A percentile compares a stretch with the other conserved stretches of the same genome.
phyloP scores from a whole-genome alignment of 2,113 vertebrate genomes.

The Serinus canaria region DNA sequence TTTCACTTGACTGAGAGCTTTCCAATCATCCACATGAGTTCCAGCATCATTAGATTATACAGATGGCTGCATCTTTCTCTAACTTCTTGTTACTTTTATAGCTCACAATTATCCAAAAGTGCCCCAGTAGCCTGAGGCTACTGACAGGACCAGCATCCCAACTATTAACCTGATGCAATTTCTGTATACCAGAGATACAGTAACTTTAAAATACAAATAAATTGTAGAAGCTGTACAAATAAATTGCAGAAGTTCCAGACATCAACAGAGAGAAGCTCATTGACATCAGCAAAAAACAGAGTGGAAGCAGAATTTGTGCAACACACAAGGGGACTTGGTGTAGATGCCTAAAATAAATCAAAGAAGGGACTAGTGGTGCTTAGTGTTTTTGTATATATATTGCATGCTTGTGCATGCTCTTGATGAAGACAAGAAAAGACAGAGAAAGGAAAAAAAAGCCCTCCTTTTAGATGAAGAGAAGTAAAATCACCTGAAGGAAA shows the following conservation, averaged over 20 bases:
- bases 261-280: background rate
- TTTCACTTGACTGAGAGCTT: background rate
- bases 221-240: background rate
- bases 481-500: background rate
- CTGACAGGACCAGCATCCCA: background rate
- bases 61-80: background rate
- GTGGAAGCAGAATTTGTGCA: background rate
- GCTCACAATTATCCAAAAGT: background rate
- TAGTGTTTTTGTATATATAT: background rate
- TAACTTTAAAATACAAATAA: background rate
- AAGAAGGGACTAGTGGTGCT: background rate
- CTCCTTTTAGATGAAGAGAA: background rate
- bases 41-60: background rate
- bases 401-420: background rate
- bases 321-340: background rate
- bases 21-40: background rate
- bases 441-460: background rate
- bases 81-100: background rate
- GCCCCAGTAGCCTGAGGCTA: background rate
- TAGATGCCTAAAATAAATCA: background rate
- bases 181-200: background rate
- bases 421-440: background rate
- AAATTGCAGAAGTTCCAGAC: background rate
- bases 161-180: background rate
- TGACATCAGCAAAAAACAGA: background rate